phyloP scores from a whole-genome alignment of 2,888 invertebrate species.

The Ariolimax columbianus region DNA sequence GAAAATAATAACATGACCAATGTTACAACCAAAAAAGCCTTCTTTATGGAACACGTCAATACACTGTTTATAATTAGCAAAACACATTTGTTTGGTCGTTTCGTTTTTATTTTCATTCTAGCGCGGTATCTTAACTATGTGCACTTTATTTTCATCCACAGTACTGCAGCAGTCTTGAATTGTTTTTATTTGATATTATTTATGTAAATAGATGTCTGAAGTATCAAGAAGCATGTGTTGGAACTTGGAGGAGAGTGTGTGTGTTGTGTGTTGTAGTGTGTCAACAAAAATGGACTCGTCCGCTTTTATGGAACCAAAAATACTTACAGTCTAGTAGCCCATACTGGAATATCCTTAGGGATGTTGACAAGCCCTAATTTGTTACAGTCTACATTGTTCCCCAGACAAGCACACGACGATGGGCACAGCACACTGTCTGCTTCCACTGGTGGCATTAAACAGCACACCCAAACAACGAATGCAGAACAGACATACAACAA shows the following conservation, averaged over 20 bases:
- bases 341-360: slow-evolving; percentile 86
- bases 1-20: no score
- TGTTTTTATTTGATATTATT: no score
- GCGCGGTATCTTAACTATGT: no score
- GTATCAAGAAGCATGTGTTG: not conserved
- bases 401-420: slow-evolving; percentile 86
- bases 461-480: slow-evolving; percentile 69
- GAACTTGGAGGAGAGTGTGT: not conserved
- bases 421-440: slow-evolving; percentile 81
- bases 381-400: slow-evolving; percentile 87
- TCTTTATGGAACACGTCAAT: no score
- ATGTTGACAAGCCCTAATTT: slow-evolving; percentile 85
- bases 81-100: no score
- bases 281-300: not conserved
- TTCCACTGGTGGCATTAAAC: slow-evolving; percentile 51
- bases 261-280: not conserved
- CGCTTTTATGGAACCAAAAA: not conserved
- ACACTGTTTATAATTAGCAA: no score
- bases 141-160: no score
- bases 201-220: no score
- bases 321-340: slow-evolving; percentile 88
- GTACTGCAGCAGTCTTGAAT: no score
- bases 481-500: slow-evolving; percentile 70
- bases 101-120: no score
- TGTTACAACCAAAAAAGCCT: no score